Percentiles rank a stretch among this genome's conserved stretches.
phyloP scores from a whole-genome alignment of 1,140 invertebrate genomes.

The Drosophila fuyamai region DNA sequence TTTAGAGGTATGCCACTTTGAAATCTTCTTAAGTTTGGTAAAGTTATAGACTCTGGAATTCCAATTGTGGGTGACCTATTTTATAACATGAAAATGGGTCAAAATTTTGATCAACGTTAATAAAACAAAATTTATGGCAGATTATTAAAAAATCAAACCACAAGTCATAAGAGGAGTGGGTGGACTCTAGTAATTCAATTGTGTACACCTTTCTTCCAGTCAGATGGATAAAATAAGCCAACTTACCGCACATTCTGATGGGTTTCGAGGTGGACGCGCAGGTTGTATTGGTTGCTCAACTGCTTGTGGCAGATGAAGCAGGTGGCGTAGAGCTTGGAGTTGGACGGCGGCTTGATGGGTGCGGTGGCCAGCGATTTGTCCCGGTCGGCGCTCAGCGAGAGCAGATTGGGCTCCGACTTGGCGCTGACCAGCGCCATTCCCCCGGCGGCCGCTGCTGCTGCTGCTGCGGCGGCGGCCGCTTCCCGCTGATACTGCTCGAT shows the following conservation, averaged over 20 bases:
- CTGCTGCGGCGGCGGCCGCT: constrained; percentile 51
- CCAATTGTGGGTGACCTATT: no score
- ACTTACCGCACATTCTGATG: constrained; percentile 91
- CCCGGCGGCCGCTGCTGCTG: constrained; percentile 45
- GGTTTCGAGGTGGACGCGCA: constrained; percentile 95
- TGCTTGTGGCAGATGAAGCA: constrained; percentile 94
- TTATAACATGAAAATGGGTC: no score
- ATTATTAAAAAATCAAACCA: no score
- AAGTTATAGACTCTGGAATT: no score
- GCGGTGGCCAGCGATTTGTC: constrained; percentile 51
- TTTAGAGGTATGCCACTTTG: no score
- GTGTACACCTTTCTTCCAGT: no score
- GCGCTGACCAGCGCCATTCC: constrained; percentile 59
- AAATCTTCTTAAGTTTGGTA: no score
- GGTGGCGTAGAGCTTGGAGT: constrained; percentile 87
- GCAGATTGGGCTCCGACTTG: constrained; percentile 71
- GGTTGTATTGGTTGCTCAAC: constrained; percentile 95
- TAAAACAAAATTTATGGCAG: no score
- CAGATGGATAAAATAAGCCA: no score
- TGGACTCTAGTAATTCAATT: no score
- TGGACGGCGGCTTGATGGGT: constrained; percentile 79
- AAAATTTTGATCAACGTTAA: no score
- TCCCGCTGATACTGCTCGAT: constrained; percentile 80
- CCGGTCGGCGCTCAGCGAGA: constrained; percentile 53
- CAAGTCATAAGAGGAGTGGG: no score